These are phyloP conservation scores for Caenorhabditis afra DNA, from an alignment of 2,888 invertebrate genomes.

Conservation along the genomic window DNA sequence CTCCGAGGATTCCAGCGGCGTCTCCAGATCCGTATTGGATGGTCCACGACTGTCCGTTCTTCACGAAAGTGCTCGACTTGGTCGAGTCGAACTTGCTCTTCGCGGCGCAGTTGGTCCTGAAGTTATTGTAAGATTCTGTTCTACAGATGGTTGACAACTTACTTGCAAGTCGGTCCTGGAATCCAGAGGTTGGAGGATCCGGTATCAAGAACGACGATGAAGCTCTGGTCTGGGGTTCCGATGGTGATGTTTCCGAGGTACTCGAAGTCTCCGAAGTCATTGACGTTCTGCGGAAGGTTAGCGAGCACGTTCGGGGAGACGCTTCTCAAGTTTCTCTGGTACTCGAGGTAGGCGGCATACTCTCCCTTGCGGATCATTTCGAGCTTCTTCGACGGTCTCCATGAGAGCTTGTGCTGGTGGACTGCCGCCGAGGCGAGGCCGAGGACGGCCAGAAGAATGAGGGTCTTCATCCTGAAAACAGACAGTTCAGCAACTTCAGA, in stretches of 20 bases:
- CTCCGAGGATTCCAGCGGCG: slow-evolving; percentile 93
- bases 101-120: slow-evolving; percentile 56
- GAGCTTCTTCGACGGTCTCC: slow-evolving; percentile 63
- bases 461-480: slow-evolving; percentile 39
- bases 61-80: slow-evolving; percentile 88
- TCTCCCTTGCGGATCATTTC: slow-evolving; percentile 66
- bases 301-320: slow-evolving; percentile 53
- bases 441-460: slow-evolving; percentile 57
- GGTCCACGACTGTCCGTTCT: slow-evolving; percentile 91
- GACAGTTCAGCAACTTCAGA: background rate
- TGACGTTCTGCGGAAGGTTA: slow-evolving; percentile 61
- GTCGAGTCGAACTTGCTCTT: slow-evolving; percentile 90
- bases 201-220: slow-evolving; percentile 73
- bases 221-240: slow-evolving; percentile 69
- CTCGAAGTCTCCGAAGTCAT: slow-evolving; percentile 61
- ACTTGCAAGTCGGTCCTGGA: slow-evolving; percentile 69
- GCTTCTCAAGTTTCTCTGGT: slow-evolving; percentile 56
- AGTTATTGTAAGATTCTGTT: slow-evolving; percentile 22
- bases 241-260: slow-evolving; percentile 81
- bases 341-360: slow-evolving; percentile 61
- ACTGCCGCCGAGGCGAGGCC: slow-evolving; percentile 70
- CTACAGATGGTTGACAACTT: slow-evolving; percentile 8
- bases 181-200: slow-evolving; percentile 75
- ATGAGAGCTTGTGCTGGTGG: slow-evolving; percentile 67
- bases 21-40: slow-evolving; percentile 94